These are phyloP conservation scores for Olivierus martensii DNA, from an alignment of 1,140 invertebrate genomes.

Conservation along the genomic window DNA sequence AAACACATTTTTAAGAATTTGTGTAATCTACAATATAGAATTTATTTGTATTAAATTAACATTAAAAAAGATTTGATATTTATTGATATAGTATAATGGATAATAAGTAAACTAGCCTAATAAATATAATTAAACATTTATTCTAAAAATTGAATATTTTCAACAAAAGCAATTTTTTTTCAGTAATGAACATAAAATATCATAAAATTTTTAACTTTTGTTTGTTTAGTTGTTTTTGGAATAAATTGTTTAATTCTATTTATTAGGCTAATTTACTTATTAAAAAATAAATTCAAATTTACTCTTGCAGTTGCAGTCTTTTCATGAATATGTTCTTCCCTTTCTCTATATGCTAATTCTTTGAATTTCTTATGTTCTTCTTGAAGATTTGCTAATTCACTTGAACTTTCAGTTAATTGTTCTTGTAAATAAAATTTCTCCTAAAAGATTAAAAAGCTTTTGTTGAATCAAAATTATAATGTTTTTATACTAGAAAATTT, in stretches of 20 bases:
- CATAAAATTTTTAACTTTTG: too few species aligned
- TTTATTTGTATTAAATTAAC: too few species aligned
- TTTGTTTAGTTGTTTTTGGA: too few species aligned
- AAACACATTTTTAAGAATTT: too few species aligned
- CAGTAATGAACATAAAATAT: too few species aligned
- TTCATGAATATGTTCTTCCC: slow-evolving; percentile 29
- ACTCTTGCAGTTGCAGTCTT: not conserved
- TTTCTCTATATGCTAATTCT: slow-evolving; percentile 42
- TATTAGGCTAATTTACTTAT: not conserved
- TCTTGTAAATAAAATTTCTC: slow-evolving; percentile 38
- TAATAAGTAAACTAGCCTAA: too few species aligned
- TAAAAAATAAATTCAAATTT: not conserved
- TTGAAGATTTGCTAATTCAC: slow-evolving; percentile 35
- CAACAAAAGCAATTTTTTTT: too few species aligned
- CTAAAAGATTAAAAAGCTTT: slow-evolving; percentile 13
- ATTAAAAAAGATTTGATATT: too few species aligned
- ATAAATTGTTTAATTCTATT: not conserved
- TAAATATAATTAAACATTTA: too few species aligned
- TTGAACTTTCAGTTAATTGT: slow-evolving; percentile 41
- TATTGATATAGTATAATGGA: too few species aligned
- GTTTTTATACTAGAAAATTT: not conserved
- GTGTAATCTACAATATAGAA: too few species aligned
- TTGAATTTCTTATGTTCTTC: slow-evolving; percentile 39
- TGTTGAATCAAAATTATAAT: not conserved
- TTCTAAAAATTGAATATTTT: too few species aligned